Conservation (phyloP, 2,113 vertebrate genomes). For the Ibidorhyncha struthersii region DNA sequence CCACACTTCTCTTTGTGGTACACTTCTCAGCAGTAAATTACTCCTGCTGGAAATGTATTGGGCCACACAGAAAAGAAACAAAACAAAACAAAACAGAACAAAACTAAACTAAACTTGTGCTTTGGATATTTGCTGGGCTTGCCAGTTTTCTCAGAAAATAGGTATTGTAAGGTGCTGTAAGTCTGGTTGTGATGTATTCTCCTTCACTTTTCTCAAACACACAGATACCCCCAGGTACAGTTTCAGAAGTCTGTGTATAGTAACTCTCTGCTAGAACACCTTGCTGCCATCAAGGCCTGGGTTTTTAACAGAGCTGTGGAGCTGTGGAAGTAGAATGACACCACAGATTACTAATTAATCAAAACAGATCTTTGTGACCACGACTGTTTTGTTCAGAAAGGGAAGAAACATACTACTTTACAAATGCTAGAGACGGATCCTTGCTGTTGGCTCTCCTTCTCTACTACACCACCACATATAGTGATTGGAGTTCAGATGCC, state of each 20-base stretch:
- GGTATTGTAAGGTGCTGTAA: neutral
- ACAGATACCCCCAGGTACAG: neutral
- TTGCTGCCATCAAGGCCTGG: neutral
- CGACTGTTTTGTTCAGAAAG: neutral
- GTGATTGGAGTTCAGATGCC: neutral
- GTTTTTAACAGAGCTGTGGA: constrained; percentile 23
- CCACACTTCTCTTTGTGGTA: neutral
- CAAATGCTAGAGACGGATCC: neutral
- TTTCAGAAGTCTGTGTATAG: neutral
- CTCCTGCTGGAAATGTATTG: neutral
- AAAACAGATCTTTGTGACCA: neutral
- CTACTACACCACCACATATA: neutral
- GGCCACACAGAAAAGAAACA: neutral
- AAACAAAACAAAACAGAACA: neutral
- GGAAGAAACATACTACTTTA: neutral
- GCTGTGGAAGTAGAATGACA: constrained; percentile 9
- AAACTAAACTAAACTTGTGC: neutral
- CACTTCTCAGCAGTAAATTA: neutral
- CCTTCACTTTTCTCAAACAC: neutral
- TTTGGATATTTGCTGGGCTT: neutral
- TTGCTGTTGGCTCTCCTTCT: neutral
- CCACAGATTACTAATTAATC: neutral
- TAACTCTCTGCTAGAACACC: neutral
- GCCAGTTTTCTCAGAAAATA: neutral
- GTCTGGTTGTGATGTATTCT: neutral